Evolutionary conservation across 2,888 invertebrate genomes (phyloP).

Genomic region (Pimpla rufipes): DNA sequence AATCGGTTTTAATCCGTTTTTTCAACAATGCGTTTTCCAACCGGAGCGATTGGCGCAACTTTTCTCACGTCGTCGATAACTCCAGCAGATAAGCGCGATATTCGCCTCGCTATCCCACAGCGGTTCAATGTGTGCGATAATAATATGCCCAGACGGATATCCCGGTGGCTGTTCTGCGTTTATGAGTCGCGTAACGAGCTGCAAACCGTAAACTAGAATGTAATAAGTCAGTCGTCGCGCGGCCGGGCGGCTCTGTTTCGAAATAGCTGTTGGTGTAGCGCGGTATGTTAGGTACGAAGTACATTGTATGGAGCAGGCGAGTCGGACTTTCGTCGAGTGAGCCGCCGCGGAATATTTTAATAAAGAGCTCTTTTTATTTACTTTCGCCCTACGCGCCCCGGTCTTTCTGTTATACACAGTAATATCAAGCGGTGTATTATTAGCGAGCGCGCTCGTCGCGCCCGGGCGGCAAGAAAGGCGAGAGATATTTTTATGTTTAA

Average conservation of each 20-base stretch:
- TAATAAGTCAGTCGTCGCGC: conserved; percentile 60
- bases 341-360: conserved; percentile 80
- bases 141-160: conserved; percentile 61
- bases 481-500: conserved; percentile 81
- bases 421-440: conserved; percentile 37
- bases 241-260: conserved; percentile 40
- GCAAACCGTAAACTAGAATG: conserved; percentile 61
- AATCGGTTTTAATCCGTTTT: background rate
- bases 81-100: conserved; percentile 41
- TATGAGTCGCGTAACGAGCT: conserved; percentile 59
- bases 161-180: conserved; percentile 56
- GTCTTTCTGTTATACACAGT: conserved; percentile 6
- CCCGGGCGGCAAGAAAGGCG: conserved; percentile 29
- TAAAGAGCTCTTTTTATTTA: conserved; percentile 82
- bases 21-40: background rate
- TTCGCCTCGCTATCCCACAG: conserved; percentile 24
- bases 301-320: conserved; percentile 54
- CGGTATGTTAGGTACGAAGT: conserved; percentile 30
- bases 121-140: conserved; percentile 34
- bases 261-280: conserved; percentile 26
- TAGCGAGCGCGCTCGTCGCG: background rate
- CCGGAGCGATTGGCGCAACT: background rate
- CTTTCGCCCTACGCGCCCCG: conserved; percentile 73
- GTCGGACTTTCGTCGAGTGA: conserved; percentile 66
- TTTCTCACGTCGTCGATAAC: conserved; percentile 10